Evolutionary conservation across 2,797 vertebrate species (phyloP).

Genomic region (Melopsittacus undulatus): DNA sequence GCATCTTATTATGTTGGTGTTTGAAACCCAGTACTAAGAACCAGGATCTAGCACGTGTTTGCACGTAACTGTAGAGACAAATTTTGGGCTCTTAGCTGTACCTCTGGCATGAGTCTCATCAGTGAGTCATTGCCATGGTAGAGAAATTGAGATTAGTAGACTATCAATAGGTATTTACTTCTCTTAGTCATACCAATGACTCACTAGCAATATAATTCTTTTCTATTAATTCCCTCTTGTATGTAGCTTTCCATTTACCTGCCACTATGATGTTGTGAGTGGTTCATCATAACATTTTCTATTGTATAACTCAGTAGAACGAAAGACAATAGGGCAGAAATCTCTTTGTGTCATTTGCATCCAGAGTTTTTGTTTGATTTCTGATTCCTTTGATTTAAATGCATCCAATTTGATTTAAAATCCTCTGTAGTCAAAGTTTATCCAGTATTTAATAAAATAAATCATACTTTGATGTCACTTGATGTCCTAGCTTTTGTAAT

Average conservation of each 20-base stretch:
- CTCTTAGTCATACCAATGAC: conserved; percentile 56
- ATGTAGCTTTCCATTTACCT: conserved; percentile 30
- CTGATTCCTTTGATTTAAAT: neutral
- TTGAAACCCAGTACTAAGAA: neutral
- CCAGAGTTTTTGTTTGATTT: neutral
- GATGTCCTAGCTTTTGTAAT: neutral
- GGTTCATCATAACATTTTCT: neutral
- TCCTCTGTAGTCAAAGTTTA: neutral
- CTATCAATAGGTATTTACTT: conserved; percentile 17
- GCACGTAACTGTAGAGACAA: neutral
- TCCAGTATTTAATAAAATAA: neutral
- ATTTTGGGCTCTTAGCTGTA: neutral
- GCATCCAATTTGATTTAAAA: neutral
- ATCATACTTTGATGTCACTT: neutral
- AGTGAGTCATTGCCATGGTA: conserved; percentile 8
- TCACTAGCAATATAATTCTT: neutral
- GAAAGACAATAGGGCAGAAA: conserved; percentile 23
- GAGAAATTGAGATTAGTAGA: neutral
- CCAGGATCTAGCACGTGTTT: neutral
- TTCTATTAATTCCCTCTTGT: neutral
- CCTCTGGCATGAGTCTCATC: neutral
- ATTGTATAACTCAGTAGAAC: conserved; percentile 33
- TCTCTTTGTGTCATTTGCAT: neutral
- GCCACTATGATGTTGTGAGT: neutral
- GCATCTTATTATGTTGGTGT: neutral